These are phyloP conservation scores for Archocentrus centrarchus DNA, from an alignment of 2,113 vertebrate species.

Conservation along the genomic window DNA sequence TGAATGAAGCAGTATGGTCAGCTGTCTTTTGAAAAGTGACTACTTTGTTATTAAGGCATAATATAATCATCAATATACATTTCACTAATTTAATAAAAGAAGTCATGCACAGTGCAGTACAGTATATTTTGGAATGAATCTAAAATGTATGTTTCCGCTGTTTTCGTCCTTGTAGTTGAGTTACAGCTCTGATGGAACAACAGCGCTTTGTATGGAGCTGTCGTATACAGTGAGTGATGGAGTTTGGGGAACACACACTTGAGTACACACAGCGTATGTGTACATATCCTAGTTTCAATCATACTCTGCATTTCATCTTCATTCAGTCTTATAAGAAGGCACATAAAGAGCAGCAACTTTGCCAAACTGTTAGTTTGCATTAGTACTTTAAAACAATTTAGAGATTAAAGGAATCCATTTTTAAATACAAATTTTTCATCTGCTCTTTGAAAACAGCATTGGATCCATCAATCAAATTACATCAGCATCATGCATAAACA, in stretches of 20 bases:
- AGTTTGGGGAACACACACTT: slow-evolving; percentile 36
- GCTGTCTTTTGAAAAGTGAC: background rate
- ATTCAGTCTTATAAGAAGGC: background rate
- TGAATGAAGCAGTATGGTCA: background rate
- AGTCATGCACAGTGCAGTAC: slow-evolving; percentile 1
- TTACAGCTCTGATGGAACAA: slow-evolving; percentile 47
- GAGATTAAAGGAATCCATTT: background rate
- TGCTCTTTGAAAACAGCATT: too few relatives aligned
- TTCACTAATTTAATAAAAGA: slow-evolving; percentile 6
- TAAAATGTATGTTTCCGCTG: slow-evolving; percentile 39
- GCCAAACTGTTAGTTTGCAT: background rate
- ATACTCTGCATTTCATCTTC: background rate
- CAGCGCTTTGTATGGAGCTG: slow-evolving; percentile 59
- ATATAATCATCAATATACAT: slow-evolving; percentile 31
- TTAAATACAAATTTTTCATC: too few relatives aligned
- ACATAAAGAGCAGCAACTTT: background rate
- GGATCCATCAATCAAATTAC: too few relatives aligned
- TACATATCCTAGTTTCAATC: background rate
- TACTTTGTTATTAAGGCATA: slow-evolving; percentile 26
- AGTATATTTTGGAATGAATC: slow-evolving; percentile 32
- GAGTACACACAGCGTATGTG: background rate
- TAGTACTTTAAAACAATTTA: background rate
- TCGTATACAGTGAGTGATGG: slow-evolving; percentile 55
- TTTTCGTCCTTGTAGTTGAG: slow-evolving; percentile 38
- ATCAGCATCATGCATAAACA: too few relatives aligned